Evolutionary conservation across 2,113 vertebrate genomes (phyloP).

Genomic region (Quiscalus mexicanus): DNA sequence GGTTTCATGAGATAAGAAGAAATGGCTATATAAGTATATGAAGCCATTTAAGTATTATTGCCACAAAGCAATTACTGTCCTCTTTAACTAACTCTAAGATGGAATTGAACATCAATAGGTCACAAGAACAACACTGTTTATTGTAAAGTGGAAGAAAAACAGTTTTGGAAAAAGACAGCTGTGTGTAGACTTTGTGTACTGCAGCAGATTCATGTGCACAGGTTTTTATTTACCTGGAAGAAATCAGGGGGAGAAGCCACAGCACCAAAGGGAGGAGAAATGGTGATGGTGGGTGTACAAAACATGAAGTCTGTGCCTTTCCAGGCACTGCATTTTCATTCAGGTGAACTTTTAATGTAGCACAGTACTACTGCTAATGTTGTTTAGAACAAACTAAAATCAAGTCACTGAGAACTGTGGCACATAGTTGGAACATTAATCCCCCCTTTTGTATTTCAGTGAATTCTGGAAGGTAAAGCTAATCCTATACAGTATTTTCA

Average conservation of each 20-base stretch:
- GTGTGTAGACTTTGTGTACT: background rate
- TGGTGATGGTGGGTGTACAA: background rate
- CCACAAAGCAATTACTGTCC: background rate
- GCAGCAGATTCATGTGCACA: background rate
- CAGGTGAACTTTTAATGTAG: background rate
- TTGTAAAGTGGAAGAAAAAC: background rate
- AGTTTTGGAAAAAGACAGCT: background rate
- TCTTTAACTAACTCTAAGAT: background rate
- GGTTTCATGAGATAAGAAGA: background rate
- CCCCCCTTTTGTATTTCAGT: background rate
- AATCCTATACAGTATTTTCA: background rate
- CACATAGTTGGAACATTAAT: background rate
- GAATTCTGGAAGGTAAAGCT: background rate
- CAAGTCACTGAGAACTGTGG: background rate
- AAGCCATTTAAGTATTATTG: background rate
- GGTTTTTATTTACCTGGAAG: background rate
- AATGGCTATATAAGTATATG: background rate
- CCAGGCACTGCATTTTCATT: background rate
- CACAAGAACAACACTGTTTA: background rate
- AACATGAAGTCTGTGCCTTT: background rate
- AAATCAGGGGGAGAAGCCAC: background rate
- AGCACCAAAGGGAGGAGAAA: background rate
- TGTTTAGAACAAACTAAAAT: background rate
- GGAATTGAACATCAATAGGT: background rate
- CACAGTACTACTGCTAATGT: background rate